Conservation (phyloP, 92 coral and sea anemone genomes). For the Zoanthus sociatus region DNA sequence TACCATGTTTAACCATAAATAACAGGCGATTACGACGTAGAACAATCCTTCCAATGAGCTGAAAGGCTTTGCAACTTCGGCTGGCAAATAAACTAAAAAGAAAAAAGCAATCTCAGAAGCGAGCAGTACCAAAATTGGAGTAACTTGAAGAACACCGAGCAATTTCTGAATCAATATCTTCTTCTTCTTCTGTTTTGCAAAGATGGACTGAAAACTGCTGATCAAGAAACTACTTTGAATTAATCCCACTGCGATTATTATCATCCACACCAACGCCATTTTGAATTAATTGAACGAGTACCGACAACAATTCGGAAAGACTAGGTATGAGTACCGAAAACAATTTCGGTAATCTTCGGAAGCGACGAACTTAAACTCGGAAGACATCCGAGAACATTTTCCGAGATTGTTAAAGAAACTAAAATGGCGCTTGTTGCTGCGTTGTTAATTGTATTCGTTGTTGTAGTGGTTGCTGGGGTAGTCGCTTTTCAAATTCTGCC, state of each 20-base stretch:
- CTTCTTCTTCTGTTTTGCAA: conserved; percentile 72
- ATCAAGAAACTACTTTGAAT: conserved; percentile 93
- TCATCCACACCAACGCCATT: conserved; percentile 94
- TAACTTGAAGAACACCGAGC: conserved; percentile 78
- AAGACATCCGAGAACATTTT: not conserved
- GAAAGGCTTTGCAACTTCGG: conserved; percentile 79
- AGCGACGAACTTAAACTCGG: not conserved
- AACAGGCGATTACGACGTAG: conserved; percentile 75
- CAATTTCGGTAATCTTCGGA: conserved; percentile 3
- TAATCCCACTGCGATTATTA: conserved; percentile 85
- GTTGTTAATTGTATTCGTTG: conserved; percentile 64
- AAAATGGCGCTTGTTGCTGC: conserved; percentile 83
- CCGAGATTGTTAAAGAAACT: not conserved
- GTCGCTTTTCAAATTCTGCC: conserved; percentile 86
- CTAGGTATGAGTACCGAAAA: conserved; percentile 15
- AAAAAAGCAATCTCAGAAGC: conserved; percentile 92
- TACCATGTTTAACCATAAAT: conserved; percentile 92
- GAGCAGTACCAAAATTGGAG: conserved; percentile 84
- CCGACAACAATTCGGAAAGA: not conserved
- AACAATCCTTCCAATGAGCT: conserved; percentile 78
- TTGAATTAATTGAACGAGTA: conserved; percentile 9
- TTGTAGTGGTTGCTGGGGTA: conserved; percentile 81
- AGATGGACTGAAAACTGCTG: conserved; percentile 85
- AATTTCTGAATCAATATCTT: conserved; percentile 68
- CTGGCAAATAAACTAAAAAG: conserved; percentile 86